Base-by-base conservation (phyloP, 2,888 invertebrate species). In the Nemotelus nigrinus region DNA sequence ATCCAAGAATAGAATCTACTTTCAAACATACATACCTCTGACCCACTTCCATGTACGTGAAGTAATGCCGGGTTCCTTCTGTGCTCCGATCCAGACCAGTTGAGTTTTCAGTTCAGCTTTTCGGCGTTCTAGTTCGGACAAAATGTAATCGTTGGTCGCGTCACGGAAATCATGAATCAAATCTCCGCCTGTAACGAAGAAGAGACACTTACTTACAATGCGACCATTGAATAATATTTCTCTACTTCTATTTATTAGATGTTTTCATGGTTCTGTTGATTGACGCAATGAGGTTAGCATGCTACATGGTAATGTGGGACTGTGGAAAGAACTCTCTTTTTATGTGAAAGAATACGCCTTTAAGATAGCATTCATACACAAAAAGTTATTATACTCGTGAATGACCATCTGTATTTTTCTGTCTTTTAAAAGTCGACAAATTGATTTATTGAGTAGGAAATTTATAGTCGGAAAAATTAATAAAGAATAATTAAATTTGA, bases 1-100 rank as follows among this genome's bases (percentile, higher is more conserved):
- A 25, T 25, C 25, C 25, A 25, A 25, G 25, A 25, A 25, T 25
- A 25, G 25, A 25, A 25, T 25, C 1, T 25, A 25, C 25, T 25
- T 25, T 25, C 25, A 25, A 25, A 25, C 43, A 3, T 43, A 50
- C 77, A 68, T 87, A 95, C 95, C 95, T 85, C 95, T 92, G 47
- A 96, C 94, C 96, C 96, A 96, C 87, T 93, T 93, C 96, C 96
- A 96, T 0, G 93, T 94, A 80, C 94, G 90, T 0, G 93, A 92
- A 0, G 94, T 94, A 78, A 94, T 89, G 45, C 94, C 92, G 0
- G 95, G 95, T 82, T 96, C 96, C 83, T 96, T 95, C 83, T 94
- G 93, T 0, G 95, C 96, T 0, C 96, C 96, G 81, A 96, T 94
- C 96, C 96, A 96, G 2, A 96, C 94, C 79, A 96, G 88, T 84